These are phyloP conservation scores for Tuta absoluta DNA, from an alignment of 2,888 invertebrate species.

Conservation along the genomic window DNA sequence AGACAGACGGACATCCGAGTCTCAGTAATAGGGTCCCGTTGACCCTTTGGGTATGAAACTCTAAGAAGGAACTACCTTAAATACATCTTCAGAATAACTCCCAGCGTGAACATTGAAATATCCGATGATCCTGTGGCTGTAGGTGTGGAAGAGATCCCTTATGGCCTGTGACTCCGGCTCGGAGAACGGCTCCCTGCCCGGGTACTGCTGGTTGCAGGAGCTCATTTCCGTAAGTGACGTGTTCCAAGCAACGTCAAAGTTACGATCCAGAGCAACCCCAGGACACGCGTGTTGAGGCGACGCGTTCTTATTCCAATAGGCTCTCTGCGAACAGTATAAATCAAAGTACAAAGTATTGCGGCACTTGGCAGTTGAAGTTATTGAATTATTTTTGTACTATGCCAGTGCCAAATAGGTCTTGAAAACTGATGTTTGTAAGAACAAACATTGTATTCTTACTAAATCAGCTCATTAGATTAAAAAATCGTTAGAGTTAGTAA, in stretches of 20 bases:
- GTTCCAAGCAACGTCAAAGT: constrained; percentile 68
- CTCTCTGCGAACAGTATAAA: constrained; percentile 23
- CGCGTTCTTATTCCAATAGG: constrained; percentile 59
- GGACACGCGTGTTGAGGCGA: constrained; percentile 60
- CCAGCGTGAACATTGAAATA: constrained; percentile 64
- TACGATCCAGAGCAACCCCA: constrained; percentile 65
- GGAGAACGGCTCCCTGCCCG: constrained; percentile 59
- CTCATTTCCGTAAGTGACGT: constrained; percentile 32
- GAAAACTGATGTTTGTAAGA: no score
- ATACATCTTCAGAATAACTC: constrained; percentile 37
- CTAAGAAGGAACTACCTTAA: constrained; percentile 50
- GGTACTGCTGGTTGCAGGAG: constrained; percentile 61
- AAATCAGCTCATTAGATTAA: no score
- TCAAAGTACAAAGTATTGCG: no score
- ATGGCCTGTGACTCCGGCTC: constrained; percentile 62
- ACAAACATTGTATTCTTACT: no score
- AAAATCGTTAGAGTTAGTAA: background rate
- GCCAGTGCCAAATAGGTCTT: no score
- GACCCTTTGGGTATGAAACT: no score
- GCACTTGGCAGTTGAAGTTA: no score
- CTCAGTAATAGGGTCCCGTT: no score
- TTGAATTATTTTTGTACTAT: no score
- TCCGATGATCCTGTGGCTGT: constrained; percentile 60
- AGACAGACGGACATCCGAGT: no score
- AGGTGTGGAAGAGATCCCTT: constrained; percentile 58